Conservation (phyloP, 1,140 invertebrate genomes). For the Drosophila mojavensis region DNA sequence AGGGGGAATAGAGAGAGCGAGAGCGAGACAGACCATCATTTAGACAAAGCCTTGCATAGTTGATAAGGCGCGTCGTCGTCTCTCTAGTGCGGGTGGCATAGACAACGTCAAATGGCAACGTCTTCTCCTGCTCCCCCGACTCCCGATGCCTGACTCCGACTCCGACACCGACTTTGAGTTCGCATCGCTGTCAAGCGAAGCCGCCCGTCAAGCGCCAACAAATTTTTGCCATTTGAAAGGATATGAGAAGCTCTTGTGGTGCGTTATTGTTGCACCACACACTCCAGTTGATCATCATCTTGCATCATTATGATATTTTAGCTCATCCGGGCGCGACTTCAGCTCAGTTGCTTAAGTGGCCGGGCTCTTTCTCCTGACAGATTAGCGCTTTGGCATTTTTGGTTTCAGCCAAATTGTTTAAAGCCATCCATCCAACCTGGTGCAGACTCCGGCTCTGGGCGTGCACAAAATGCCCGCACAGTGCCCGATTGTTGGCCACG, state of each 20-base stretch:
- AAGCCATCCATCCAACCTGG: conserved; percentile 28
- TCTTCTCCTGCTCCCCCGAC: conserved; percentile 13
- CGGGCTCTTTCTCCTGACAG: conserved; percentile 47
- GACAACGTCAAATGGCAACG: background rate
- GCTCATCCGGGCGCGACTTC: conserved; percentile 50
- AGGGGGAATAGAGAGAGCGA: background rate
- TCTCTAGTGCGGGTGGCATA: background rate
- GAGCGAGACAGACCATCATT: conserved; percentile 60
- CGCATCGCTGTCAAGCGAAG: conserved; percentile 54
- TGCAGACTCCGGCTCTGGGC: too few relatives aligned
- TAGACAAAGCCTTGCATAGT: conserved; percentile 79
- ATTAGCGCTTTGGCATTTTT: conserved; percentile 75
- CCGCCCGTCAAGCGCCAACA: conserved; percentile 69
- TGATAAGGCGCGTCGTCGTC: conserved; percentile 67
- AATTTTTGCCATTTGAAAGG: conserved; percentile 77
- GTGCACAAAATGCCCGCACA: conserved; percentile 38
- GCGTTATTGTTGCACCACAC: conserved; percentile 48
- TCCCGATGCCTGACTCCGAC: background rate
- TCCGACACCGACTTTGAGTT: too few relatives aligned
- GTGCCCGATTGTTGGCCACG: conserved; percentile 24
- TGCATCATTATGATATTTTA: conserved; percentile 18
- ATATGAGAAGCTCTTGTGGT: conserved; percentile 46
- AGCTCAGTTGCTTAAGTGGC: conserved; percentile 64
- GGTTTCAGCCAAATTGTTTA: conserved; percentile 51
- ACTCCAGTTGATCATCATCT: conserved; percentile 22